These are phyloP conservation scores for Pandion haliaetus DNA, from an alignment of 2,113 vertebrate species.

Conservation along the genomic window DNA sequence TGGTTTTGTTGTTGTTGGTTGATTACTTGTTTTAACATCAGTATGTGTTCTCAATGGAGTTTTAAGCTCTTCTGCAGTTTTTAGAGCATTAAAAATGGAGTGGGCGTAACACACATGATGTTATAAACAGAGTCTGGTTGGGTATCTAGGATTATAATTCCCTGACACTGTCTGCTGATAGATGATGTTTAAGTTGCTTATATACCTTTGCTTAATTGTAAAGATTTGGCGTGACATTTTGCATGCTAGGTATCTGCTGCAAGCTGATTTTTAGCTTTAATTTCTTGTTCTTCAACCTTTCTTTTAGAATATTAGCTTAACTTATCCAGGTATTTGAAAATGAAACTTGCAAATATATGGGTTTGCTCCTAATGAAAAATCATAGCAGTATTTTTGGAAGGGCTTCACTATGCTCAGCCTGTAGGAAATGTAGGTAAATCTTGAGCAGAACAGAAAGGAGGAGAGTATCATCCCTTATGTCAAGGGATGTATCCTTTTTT, in stretches of 20 bases:
- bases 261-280: neutral
- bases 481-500: neutral
- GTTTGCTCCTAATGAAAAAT: neutral
- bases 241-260: neutral
- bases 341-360: neutral
- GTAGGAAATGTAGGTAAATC: neutral
- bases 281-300: neutral
- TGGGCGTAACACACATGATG: neutral
- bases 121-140: neutral
- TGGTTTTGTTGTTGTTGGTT: slow-evolving; percentile 28
- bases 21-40: slow-evolving; percentile 5
- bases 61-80: neutral
- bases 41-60: neutral
- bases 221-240: neutral
- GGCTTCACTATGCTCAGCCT: neutral
- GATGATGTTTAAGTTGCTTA: neutral
- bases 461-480: neutral
- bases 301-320: neutral
- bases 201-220: neutral
- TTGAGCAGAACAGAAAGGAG: neutral
- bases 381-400: neutral
- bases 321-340: neutral
- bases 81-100: neutral
- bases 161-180: neutral
- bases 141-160: neutral